Conservation (phyloP, 35 echinoderm and acorn worm genomes). For the Chiridota heheva region DNA sequence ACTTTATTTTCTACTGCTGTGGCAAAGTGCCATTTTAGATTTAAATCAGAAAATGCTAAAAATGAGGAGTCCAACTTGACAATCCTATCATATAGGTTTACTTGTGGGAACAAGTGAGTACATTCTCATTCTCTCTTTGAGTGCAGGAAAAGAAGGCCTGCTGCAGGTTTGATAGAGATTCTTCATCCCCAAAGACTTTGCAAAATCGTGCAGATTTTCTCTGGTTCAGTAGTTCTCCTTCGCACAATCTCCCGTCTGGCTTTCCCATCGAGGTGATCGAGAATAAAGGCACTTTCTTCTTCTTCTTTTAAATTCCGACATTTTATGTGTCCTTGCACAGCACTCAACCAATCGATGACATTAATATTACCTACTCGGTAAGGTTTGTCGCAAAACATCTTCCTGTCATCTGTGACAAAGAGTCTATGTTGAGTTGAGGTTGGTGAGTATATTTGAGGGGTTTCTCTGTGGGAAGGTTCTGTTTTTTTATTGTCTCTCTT, state of each 20-base stretch:
- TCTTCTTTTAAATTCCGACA: not conserved
- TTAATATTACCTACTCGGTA: slow-evolving; percentile 14
- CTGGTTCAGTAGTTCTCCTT: slow-evolving; percentile 19
- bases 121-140: slow-evolving; percentile 15
- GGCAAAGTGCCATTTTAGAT: slow-evolving; percentile 49
- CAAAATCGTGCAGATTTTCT: slow-evolving; percentile 52
- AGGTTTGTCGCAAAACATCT: slow-evolving; percentile 39
- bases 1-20: slow-evolving; percentile 54
- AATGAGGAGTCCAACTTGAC: slow-evolving; percentile 14
- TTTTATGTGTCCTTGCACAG: slow-evolving; percentile 40
- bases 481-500: not conserved
- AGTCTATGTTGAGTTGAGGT: not conserved
- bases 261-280: slow-evolving; percentile 60
- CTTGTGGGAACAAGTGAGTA: slow-evolving; percentile 49
- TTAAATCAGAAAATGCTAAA: slow-evolving; percentile 7
- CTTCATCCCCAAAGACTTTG: slow-evolving; percentile 74
- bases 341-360: slow-evolving; percentile 55
- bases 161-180: slow-evolving; percentile 62
- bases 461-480: not conserved
- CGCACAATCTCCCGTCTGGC: slow-evolving; percentile 56
- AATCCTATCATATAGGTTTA: slow-evolving; percentile 56
- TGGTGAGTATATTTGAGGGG: not conserved
- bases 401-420: slow-evolving; percentile 34
- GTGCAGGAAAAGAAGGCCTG: slow-evolving; percentile 69
- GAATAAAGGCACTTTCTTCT: slow-evolving; percentile 41